Conservation (phyloP, 92 coral and sea anemone genomes). For the Heteractis magnifica region DNA sequence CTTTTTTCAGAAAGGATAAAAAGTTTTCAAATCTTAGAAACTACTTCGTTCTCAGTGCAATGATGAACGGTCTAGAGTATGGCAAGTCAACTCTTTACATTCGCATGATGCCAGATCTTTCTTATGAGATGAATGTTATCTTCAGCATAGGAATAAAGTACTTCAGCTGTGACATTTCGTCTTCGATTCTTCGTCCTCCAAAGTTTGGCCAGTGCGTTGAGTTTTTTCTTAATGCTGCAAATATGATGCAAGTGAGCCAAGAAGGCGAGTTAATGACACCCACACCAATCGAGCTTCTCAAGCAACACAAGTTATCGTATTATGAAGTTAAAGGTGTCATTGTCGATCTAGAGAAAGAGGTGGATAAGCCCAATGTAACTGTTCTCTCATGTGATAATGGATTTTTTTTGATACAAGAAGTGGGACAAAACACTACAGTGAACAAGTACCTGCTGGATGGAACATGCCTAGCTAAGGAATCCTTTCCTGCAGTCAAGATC, state of each 20-base stretch:
- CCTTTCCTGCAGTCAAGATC: neutral
- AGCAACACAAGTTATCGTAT: neutral
- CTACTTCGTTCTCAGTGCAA: neutral
- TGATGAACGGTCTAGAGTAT: neutral
- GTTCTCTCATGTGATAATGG: neutral
- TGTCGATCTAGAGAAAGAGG: neutral
- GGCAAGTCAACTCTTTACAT: neutral
- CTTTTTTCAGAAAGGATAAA: neutral
- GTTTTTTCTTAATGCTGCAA: conserved; percentile 3
- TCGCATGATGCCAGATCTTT: neutral
- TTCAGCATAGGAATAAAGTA: neutral
- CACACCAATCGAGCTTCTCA: neutral
- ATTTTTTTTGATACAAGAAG: neutral
- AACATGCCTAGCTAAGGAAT: neutral
- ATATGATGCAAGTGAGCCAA: neutral
- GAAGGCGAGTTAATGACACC: neutral
- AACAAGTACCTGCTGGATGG: neutral
- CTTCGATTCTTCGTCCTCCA: neutral
- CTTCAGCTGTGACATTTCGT: neutral
- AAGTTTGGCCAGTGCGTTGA: neutral
- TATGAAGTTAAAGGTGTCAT: neutral
- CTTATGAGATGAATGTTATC: neutral
- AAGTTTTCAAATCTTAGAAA: neutral
- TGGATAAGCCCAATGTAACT: neutral
- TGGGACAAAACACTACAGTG: neutral